A percentile compares a stretch with the other conserved stretches of the same genome.
phyloP scores from a whole-genome alignment of 2,888 invertebrate genomes.

The Pollenia labialis region DNA sequence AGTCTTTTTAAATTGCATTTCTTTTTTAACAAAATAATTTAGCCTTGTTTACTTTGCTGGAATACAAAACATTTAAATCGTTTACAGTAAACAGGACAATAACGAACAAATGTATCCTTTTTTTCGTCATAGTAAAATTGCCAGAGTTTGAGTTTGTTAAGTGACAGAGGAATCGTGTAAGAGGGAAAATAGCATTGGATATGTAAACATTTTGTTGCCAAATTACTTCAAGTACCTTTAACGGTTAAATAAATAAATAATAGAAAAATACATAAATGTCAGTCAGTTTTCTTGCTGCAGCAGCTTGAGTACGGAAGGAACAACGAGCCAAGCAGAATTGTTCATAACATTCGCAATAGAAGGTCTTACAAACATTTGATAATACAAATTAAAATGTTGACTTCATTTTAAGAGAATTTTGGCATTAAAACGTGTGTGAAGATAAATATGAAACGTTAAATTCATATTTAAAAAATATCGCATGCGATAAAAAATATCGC shows the following conservation, averaged over 20 bases:
- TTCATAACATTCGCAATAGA: neutral
- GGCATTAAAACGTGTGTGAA: too few species aligned
- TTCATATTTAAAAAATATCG: too few species aligned
- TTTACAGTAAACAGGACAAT: constrained; percentile 6
- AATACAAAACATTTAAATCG: constrained; percentile 15
- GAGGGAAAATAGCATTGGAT: neutral
- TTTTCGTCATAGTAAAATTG: neutral
- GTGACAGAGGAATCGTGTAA: constrained; percentile 10
- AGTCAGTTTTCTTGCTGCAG: neutral
- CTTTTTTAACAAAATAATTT: constrained; percentile 35
- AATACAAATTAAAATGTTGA: too few species aligned
- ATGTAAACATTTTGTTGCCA: constrained; percentile 64
- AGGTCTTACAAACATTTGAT: neutral
- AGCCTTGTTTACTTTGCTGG: constrained; percentile 44
- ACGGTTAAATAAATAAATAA: constrained; percentile 58
- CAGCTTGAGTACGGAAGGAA: constrained; percentile 10
- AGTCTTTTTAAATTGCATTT: neutral
- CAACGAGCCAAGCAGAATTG: constrained; percentile 23
- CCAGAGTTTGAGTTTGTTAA: neutral
- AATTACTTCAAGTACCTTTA: constrained; percentile 62
- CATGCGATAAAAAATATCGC: too few species aligned
- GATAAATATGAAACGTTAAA: too few species aligned
- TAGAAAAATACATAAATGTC: constrained; percentile 17
- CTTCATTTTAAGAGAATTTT: too few species aligned
- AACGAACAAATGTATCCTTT: constrained; percentile 8